Conservation (phyloP, 2,113 vertebrate species). For the Pluvianellus socialis region DNA sequence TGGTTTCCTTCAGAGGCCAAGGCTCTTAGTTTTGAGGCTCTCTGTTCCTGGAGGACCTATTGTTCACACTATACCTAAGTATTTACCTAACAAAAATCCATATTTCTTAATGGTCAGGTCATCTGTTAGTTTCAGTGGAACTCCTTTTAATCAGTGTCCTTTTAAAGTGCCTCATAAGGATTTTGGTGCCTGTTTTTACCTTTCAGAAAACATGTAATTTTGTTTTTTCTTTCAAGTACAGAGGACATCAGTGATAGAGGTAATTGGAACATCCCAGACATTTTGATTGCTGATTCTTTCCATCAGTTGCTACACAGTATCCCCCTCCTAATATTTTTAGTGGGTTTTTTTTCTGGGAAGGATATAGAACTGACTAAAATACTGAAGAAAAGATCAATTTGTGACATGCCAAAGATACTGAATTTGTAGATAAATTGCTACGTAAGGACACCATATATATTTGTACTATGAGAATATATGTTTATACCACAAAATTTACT, state of each 20-base stretch:
- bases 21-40: not conserved
- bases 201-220: not conserved
- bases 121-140: not conserved
- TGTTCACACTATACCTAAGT: not conserved
- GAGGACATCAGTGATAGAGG: not conserved
- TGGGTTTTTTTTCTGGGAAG: not conserved
- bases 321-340: not conserved
- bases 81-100: not conserved
- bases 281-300: not conserved
- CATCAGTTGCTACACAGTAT: not conserved
- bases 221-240: not conserved
- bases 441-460: not conserved
- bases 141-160: not conserved
- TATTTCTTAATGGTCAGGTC: not conserved
- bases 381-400: not conserved
- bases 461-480: not conserved
- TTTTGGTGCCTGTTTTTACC: not conserved
- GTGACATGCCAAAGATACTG: not conserved
- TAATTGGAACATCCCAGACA: not conserved
- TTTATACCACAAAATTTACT: not conserved
- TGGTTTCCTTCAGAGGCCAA: not conserved
- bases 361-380: not conserved
- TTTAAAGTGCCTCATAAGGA: not conserved
- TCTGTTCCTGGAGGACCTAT: not conserved
- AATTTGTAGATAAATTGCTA: not conserved